Conservation (phyloP, 2,113 vertebrate genomes). For the Rhipidura dahli region DNA sequence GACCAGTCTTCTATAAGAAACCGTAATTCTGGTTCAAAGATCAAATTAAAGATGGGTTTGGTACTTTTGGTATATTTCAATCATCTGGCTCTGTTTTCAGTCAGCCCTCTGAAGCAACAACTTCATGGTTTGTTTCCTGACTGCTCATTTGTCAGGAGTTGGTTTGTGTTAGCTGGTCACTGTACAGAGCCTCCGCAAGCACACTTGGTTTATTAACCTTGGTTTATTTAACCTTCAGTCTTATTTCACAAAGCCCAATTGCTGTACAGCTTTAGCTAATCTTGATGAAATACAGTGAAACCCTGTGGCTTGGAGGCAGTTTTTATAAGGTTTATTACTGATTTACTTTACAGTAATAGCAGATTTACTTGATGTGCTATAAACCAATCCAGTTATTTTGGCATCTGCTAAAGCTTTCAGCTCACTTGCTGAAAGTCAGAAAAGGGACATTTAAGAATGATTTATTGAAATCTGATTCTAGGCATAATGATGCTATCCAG, state of each 20-base stretch:
- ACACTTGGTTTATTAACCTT: background rate
- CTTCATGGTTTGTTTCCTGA: background rate
- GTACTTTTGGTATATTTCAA: accelerated
- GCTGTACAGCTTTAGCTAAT: background rate
- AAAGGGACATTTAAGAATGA: background rate
- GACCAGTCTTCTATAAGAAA: background rate
- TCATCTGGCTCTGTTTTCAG: background rate
- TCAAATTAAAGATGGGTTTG: background rate
- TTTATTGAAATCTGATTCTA: constrained; percentile 50
- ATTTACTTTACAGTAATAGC: background rate
- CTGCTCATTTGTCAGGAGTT: background rate
- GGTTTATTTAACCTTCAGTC: background rate
- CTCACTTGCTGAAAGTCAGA: background rate
- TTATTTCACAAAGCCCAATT: background rate
- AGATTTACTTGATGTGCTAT: background rate
- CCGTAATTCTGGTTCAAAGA: background rate
- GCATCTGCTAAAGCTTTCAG: background rate
- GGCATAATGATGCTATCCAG: constrained; percentile 97
- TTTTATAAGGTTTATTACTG: background rate
- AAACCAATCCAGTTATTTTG: background rate
- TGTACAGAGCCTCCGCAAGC: background rate
- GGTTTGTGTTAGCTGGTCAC: background rate
- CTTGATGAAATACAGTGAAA: background rate
- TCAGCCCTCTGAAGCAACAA: background rate
- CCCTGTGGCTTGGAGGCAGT: background rate